A percentile compares a stretch with the other conserved stretches of the same genome.
These are phyloP conservation scores for Calameuta filiformis DNA, from an alignment of 2,888 invertebrate genomes.

Conservation along the genomic window DNA sequence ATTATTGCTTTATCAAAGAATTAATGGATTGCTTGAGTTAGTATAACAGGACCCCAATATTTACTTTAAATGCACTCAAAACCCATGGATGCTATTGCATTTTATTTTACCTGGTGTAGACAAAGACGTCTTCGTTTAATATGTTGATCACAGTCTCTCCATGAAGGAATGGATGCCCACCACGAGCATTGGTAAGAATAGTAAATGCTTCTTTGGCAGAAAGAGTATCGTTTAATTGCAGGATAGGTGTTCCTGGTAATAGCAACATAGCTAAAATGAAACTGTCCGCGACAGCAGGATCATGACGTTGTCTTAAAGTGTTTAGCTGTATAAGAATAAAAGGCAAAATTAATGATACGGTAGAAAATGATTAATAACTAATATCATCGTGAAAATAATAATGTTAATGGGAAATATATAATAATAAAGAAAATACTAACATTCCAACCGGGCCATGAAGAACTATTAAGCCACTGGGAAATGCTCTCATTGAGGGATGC, in stretches of 20 bases:
- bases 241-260: slow-evolving; percentile 82
- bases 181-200: slow-evolving; percentile 64
- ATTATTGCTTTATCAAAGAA: not conserved
- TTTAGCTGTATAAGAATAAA: slow-evolving; percentile 43
- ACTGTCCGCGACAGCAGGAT: slow-evolving; percentile 68
- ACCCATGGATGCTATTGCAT: not conserved
- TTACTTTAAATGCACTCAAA: not conserved
- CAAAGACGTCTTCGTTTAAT: slow-evolving; percentile 70
- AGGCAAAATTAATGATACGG: not conserved
- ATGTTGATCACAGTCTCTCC: slow-evolving; percentile 65
- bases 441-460: slow-evolving; percentile 69
- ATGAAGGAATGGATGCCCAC: slow-evolving; percentile 74
- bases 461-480: slow-evolving; percentile 33
- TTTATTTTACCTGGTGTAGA: slow-evolving; percentile 74
- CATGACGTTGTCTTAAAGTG: slow-evolving; percentile 49
- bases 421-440: slow-evolving; percentile 52
- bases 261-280: slow-evolving; percentile 76
- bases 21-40: not conserved
- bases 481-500: slow-evolving; percentile 39
- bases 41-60: not conserved
- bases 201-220: slow-evolving; percentile 54
- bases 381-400: slow-evolving; percentile 4
- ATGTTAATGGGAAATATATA: slow-evolving; percentile 8
- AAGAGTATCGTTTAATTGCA: slow-evolving; percentile 62
- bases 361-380: not conserved